These are phyloP conservation scores for Himalopsyche phryganea DNA, from an alignment of 1,140 invertebrate species.

Conservation along the genomic window DNA sequence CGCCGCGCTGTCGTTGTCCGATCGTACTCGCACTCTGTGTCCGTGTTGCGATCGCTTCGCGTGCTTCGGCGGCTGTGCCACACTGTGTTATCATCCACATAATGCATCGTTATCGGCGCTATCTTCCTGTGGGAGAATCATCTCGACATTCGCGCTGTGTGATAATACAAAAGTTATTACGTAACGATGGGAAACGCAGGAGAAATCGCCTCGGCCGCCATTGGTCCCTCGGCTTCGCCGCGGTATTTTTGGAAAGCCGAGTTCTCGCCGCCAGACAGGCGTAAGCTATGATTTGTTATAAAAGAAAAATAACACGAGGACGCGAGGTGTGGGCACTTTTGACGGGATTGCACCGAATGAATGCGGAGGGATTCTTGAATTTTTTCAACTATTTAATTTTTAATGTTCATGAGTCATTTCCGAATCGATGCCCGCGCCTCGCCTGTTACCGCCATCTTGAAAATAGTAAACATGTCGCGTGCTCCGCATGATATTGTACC, in stretches of 20 bases:
- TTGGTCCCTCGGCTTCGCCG: slow-evolving; percentile 1
- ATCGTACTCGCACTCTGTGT: slow-evolving; percentile 14
- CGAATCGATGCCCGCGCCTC: slow-evolving; percentile 17
- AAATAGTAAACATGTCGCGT: neutral
- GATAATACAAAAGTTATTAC: neutral
- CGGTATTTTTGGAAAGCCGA: slow-evolving; percentile 27
- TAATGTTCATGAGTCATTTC: neutral
- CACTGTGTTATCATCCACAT: neutral
- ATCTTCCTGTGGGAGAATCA: slow-evolving; percentile 10
- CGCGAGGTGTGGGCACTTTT: slow-evolving; percentile 12
- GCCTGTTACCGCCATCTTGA: slow-evolving; percentile 15
- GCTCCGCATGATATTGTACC: no score
- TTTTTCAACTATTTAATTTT: neutral
- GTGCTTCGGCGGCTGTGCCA: slow-evolving; percentile 7
- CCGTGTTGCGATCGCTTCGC: slow-evolving; percentile 11
- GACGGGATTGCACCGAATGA: slow-evolving; percentile 1
- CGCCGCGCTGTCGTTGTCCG: slow-evolving; percentile 14
- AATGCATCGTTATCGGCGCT: slow-evolving; percentile 1
- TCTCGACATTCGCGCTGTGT: slow-evolving; percentile 4
- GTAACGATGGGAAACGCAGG: neutral
- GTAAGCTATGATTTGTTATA: slow-evolving; percentile 20
- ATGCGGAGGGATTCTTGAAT: neutral
- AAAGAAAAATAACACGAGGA: neutral
- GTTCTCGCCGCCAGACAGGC: slow-evolving; percentile 4
- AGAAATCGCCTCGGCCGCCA: slow-evolving; percentile 6